These are phyloP conservation scores for Periparus ater DNA, from an alignment of 2,797 vertebrate genomes.

Conservation along the genomic window DNA sequence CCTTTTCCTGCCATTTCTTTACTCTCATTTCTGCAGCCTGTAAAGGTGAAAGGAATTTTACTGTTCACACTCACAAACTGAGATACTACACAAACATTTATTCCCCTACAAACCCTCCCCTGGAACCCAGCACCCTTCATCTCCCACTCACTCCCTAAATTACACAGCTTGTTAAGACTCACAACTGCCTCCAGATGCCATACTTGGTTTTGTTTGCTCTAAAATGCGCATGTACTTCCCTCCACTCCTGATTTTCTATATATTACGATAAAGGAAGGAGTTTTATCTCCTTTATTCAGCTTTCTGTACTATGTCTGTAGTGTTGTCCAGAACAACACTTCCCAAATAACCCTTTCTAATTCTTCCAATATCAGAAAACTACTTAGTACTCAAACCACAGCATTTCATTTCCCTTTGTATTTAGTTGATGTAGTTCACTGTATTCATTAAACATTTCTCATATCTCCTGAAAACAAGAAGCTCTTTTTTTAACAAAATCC, in stretches of 20 bases:
- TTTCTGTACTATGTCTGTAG: background rate
- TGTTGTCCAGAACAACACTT: background rate
- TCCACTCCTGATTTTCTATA: background rate
- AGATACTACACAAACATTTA: background rate
- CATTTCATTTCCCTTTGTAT: background rate
- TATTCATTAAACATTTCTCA: background rate
- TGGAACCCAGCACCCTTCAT: background rate
- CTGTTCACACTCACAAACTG: fast-evolving
- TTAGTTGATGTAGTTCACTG: background rate
- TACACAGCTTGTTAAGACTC: background rate
- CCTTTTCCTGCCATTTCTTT: background rate
- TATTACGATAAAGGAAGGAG: background rate
- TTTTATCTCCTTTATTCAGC: background rate
- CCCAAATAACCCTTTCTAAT: background rate
- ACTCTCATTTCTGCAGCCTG: background rate
- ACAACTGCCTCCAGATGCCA: background rate
- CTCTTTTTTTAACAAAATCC: background rate
- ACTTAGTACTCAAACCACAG: background rate
- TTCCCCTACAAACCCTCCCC: background rate
- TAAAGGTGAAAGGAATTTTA: background rate
- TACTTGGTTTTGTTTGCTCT: background rate
- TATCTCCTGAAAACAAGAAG: background rate
- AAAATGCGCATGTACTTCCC: background rate
- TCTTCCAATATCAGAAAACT: background rate
- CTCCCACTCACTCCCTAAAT: background rate